A percentile compares a stretch with the other conserved stretches of the same genome.
Evolutionary conservation across 1,140 invertebrate genomes (phyloP).

Genomic region (Bombus pascuorum): DNA sequence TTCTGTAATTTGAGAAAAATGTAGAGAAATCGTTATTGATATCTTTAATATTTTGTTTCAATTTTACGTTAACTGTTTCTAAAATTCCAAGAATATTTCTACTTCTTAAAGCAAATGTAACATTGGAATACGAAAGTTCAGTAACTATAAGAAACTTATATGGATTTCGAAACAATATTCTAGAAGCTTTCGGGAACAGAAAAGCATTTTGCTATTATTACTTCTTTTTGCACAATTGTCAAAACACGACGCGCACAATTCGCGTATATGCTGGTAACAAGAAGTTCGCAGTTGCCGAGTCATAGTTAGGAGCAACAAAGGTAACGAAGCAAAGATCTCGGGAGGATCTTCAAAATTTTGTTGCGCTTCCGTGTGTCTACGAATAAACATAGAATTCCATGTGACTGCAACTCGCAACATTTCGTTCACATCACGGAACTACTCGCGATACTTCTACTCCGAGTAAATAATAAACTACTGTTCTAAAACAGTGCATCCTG

Average conservation of each 20-base stretch:
- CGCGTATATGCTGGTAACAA: background rate
- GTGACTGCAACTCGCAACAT: slow-evolving; percentile 27
- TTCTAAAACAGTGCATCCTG: background rate
- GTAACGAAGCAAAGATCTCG: slow-evolving; percentile 57
- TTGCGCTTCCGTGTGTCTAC: slow-evolving; percentile 40
- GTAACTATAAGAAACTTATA: too few relatives aligned
- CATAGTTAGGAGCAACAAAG: slow-evolving; percentile 35
- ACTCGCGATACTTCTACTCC: background rate
- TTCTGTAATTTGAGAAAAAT: too few relatives aligned
- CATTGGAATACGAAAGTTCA: too few relatives aligned
- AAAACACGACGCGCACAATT: background rate
- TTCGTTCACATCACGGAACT: slow-evolving; percentile 26
- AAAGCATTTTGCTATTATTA: too few relatives aligned
- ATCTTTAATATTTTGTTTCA: too few relatives aligned
- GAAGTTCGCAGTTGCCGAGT: slow-evolving; percentile 42
- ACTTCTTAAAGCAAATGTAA: too few relatives aligned
- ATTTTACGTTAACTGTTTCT: too few relatives aligned
- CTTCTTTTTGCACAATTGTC: background rate
- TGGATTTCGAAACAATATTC: too few relatives aligned
- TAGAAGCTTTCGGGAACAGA: too few relatives aligned
- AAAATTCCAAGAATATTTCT: too few relatives aligned
- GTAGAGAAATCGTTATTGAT: too few relatives aligned
- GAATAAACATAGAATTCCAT: slow-evolving; percentile 48
- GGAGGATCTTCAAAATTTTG: slow-evolving; percentile 55
- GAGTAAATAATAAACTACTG: slow-evolving; percentile 35